Conservation (phyloP, 1,140 invertebrate species). For the Drosophila novamexicana region DNA sequence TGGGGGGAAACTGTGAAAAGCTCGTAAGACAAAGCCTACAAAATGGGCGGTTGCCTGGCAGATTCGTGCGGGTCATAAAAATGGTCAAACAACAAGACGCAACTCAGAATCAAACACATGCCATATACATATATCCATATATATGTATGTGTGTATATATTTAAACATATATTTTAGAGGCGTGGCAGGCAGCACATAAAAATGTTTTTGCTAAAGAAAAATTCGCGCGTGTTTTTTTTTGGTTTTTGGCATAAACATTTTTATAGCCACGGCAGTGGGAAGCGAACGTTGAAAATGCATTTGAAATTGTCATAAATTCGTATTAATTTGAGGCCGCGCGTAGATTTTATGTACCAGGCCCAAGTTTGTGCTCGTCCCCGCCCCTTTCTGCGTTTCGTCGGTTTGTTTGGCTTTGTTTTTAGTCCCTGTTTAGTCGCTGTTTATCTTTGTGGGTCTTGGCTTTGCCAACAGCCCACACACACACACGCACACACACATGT, state of each 20-base stretch:
- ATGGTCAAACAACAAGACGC: conserved; percentile 47
- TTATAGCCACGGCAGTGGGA: conserved; percentile 26
- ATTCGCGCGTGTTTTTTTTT: conserved; percentile 41
- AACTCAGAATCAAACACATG: conserved; percentile 44
- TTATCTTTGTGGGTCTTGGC: conserved; percentile 45
- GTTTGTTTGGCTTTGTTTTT: conserved; percentile 56
- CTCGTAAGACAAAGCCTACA: conserved; percentile 46
- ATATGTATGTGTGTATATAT: conserved; percentile 8
- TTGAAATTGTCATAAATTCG: conserved; percentile 67
- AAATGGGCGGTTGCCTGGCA: conserved; percentile 26
- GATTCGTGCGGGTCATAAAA: conserved; percentile 58
- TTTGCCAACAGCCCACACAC: conserved; percentile 11
- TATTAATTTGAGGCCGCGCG: conserved; percentile 57
- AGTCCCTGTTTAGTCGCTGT: conserved; percentile 54
- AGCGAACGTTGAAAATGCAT: conserved; percentile 50
- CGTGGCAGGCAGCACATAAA: conserved; percentile 53
- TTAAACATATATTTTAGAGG: conserved; percentile 36
- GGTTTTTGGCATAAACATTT: conserved; percentile 45
- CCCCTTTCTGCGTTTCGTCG: conserved; percentile 13
- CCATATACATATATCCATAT: not conserved
- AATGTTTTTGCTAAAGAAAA: conserved; percentile 44
- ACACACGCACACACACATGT: not conserved
- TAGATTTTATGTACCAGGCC: conserved; percentile 47
- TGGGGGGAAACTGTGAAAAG: not conserved
- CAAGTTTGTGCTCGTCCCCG: not conserved